Percentiles rank a stretch among this genome's conserved stretches.
These are phyloP conservation scores for Tortricodes alternella DNA, from an alignment of 2,888 invertebrate species.

Conservation along the genomic window DNA sequence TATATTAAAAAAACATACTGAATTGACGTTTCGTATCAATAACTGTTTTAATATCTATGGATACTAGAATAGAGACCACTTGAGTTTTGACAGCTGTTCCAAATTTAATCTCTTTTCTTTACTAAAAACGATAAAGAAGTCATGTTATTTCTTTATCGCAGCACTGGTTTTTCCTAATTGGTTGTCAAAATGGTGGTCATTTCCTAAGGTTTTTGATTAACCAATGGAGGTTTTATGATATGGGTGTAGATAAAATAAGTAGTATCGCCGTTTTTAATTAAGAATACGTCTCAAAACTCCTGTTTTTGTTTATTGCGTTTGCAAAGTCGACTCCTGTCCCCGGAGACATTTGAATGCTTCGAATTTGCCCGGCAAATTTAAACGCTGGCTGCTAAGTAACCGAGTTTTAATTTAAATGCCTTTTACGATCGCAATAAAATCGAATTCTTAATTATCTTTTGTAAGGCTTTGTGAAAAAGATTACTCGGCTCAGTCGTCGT, in stretches of 20 bases:
- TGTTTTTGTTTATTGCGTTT: constrained; percentile 26
- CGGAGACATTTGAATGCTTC: constrained; percentile 13
- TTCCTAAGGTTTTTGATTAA: no score
- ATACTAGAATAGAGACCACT: no score
- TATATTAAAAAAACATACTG: no score
- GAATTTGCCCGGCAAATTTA: constrained; percentile 27
- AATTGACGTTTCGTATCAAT: no score
- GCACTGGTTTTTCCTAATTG: no score
- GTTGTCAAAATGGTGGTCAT: no score
- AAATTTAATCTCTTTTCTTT: no score
- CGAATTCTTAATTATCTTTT: constrained; percentile 15
- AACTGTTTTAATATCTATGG: no score
- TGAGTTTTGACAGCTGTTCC: no score
- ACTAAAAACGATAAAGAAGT: no score
- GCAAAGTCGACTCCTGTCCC: constrained; percentile 17
- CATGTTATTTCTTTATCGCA: no score
- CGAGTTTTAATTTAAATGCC: constrained; percentile 28
- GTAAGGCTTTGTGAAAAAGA: constrained; percentile 8
- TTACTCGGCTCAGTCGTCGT: constrained; percentile 2
- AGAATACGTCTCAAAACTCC: constrained; percentile 23
- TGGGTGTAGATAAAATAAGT: neutral
- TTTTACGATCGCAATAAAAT: constrained; percentile 27
- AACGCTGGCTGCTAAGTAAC: constrained; percentile 25
- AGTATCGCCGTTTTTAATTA: constrained; percentile 27
- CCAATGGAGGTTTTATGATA: no score